A percentile compares a stretch with the other conserved stretches of the same genome.
These are phyloP conservation scores for Lordiphosa andalusiaca DNA, from an alignment of 2,888 invertebrate genomes.

Conservation along the genomic window DNA sequence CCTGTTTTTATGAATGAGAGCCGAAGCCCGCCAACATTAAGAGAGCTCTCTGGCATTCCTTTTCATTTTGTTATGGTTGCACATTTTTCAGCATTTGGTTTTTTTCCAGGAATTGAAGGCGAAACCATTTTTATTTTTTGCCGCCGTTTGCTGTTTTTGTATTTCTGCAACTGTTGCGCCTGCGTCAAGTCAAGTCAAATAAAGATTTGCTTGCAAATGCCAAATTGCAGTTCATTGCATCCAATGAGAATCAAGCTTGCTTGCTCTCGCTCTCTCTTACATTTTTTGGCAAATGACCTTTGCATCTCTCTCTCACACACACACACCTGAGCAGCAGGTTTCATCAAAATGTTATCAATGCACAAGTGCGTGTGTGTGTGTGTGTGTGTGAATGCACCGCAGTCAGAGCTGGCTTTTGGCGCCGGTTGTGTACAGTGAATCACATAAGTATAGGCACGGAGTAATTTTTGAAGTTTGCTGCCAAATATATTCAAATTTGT, in stretches of 20 bases:
- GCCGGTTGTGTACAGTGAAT: not conserved
- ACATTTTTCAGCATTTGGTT: slow-evolving; percentile 5
- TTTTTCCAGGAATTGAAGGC: slow-evolving; percentile 31
- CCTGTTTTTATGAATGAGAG: slow-evolving; percentile 6
- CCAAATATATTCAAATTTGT: no score
- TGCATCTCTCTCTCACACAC: slow-evolving; percentile 10
- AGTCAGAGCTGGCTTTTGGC: slow-evolving; percentile 1
- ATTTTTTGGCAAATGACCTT: slow-evolving; percentile 25
- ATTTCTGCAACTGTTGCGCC: slow-evolving; percentile 30
- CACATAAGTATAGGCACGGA: no score
- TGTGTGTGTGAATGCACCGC: slow-evolving; percentile 3
- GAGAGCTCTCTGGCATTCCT: slow-evolving; percentile 16
- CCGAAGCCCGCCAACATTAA: slow-evolving; percentile 2
- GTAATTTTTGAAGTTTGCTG: no score
- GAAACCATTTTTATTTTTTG: slow-evolving; percentile 16
- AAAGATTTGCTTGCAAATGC: slow-evolving; percentile 27
- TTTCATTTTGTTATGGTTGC: slow-evolving; percentile 14
- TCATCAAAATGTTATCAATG: slow-evolving; percentile 9
- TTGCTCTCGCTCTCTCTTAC: not conserved
- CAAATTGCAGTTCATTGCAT: slow-evolving; percentile 38
- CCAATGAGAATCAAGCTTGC: slow-evolving; percentile 11
- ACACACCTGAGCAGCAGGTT: slow-evolving; percentile 25
- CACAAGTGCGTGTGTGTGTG: not conserved
- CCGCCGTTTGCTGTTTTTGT: slow-evolving; percentile 27
- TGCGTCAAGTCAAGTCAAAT: slow-evolving; percentile 35